A percentile compares a stretch with the other conserved stretches of the same genome.
These are phyloP conservation scores for Megamerina dolium DNA, from an alignment of 2,888 invertebrate species.

Conservation along the genomic window DNA sequence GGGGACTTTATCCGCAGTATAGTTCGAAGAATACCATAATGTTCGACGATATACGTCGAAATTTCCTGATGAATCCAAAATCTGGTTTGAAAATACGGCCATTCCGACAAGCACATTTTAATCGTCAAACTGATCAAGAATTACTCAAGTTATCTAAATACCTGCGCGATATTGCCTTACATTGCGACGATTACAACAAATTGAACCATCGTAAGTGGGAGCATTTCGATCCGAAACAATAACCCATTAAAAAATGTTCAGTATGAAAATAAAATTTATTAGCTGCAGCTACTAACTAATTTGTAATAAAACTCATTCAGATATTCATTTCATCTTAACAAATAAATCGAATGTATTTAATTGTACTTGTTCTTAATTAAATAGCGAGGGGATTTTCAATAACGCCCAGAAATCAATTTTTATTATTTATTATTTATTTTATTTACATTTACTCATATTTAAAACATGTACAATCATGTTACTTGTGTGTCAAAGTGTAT, in stretches of 20 bases:
- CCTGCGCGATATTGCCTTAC: slow-evolving; percentile 71
- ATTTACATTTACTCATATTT: no score
- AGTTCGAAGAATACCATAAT: slow-evolving; percentile 90
- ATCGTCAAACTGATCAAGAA: slow-evolving; percentile 77
- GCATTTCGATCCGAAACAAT: slow-evolving; percentile 53
- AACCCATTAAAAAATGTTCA: no score
- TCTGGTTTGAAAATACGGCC: slow-evolving; percentile 86
- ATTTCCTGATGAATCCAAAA: slow-evolving; percentile 96
- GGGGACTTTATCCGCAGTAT: slow-evolving; percentile 91
- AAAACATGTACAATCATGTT: no score
- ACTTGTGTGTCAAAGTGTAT: slow-evolving; percentile 38
- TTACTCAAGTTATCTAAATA: slow-evolving; percentile 74
- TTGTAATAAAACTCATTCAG: no score
- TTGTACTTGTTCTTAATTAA: no score
- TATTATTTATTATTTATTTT: no score
- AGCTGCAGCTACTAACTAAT: no score
- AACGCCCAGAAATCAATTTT: no score
- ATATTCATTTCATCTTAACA: no score
- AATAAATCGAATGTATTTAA: no score
- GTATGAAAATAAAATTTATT: no score
- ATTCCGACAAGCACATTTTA: slow-evolving; percentile 85
- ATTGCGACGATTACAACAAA: slow-evolving; percentile 73
- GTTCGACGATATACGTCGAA: slow-evolving; percentile 93
- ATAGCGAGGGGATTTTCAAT: no score
- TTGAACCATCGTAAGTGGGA: slow-evolving; percentile 93